These are phyloP conservation scores for Turdus rufiventris DNA, from an alignment of 2,113 vertebrate species.

Conservation along the genomic window DNA sequence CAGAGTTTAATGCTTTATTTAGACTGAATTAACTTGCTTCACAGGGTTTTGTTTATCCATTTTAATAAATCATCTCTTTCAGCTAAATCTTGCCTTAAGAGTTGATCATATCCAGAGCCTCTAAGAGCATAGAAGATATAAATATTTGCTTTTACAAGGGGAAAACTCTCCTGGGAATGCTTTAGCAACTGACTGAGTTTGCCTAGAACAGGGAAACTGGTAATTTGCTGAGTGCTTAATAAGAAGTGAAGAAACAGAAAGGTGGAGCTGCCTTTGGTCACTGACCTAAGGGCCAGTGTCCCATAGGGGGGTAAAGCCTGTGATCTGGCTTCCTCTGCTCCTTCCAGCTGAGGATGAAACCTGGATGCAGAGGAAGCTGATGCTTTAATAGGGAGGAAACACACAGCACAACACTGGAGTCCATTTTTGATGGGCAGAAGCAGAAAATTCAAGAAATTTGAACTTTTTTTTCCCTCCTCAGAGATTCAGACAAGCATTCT, in stretches of 20 bases:
- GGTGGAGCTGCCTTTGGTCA: background rate
- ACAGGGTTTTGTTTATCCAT: constrained; percentile 50
- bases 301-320: background rate
- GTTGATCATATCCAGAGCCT: constrained; percentile 50
- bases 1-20: constrained; percentile 49
- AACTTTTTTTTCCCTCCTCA: background rate
- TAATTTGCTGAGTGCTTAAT: background rate
- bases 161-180: constrained; percentile 31
- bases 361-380: background rate
- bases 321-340: background rate
- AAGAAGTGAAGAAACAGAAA: background rate
- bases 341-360: background rate
- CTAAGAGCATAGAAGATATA: constrained; percentile 32
- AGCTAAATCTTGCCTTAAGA: constrained; percentile 34
- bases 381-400: background rate
- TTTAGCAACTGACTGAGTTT: background rate
- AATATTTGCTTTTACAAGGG: constrained; percentile 50
- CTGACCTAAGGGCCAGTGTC: background rate
- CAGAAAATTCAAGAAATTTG: background rate
- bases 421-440: background rate
- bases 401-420: rapidly evolving
- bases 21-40: constrained; percentile 32
- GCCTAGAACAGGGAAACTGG: background rate
- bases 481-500: background rate
- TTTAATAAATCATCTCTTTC: constrained; percentile 56